Base-by-base conservation (phyloP, 64 coral and sea anemone genomes). In the Pocillopora verrucosa region DNA sequence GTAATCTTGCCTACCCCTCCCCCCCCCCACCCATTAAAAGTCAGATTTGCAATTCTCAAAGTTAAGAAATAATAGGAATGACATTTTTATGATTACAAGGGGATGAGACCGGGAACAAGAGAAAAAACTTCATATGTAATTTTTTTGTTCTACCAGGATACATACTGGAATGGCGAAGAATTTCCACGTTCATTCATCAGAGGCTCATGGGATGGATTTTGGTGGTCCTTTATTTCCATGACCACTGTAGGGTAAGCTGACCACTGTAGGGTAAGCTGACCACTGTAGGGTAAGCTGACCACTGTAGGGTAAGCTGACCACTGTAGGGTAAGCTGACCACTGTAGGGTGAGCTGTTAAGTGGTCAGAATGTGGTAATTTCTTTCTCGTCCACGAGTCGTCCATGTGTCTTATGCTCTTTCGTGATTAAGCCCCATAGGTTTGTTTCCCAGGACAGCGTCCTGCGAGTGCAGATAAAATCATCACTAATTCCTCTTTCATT, bases 151-250 rank as follows among this genome's bases (percentile, higher is more conserved):
- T n/a, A 58, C 7, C 14, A 92, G 91, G 91, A 92, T 56, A 87
- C 76, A 2, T 87, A 72, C 14, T 62, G 75, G 65, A 92, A 92
- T 56, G 45, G 61, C 41, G 84, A 92, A 70, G 61, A 92, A 59
- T 92, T 92, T 75, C 86, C 91, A 14, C 67, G 56, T 25, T 41
- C 61, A 16, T 92, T 92, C 72, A 77, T 88, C 14, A 88, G 61
- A 88, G 91, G 91, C 5, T 77, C 80, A 72, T 91, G 80, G 89
- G 78, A 91, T 76, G 89, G 89, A 45, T 91, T 91, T 59, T 91
- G 89, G 89, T 91, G 89, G 89, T 80, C 89, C 12, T 91, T 91
- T 73, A 81, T 91, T 64, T 91, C 89, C 59, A 81, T 85, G 80
- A 91, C 89, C 58, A n/a, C n/a, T n/a, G n/a, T n/a, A 6, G 41